phyloP scores from a whole-genome alignment of 2,888 invertebrate species.

The Aromia moschata region DNA sequence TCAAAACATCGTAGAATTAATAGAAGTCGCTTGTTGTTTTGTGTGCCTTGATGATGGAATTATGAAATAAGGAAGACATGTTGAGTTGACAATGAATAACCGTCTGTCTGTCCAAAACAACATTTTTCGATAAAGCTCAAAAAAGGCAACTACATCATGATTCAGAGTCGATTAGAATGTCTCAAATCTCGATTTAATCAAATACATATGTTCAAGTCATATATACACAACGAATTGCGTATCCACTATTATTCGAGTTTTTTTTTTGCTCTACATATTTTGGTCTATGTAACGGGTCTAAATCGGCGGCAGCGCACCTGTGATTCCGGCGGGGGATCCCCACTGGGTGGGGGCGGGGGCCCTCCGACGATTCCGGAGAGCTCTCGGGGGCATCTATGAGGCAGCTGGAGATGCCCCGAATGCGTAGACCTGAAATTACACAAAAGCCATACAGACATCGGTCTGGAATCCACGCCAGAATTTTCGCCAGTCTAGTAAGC shows the following conservation, averaged over 20 bases:
- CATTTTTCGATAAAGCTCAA: conserved; percentile 5
- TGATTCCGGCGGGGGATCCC: conserved; percentile 59
- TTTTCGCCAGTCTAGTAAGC: conserved; percentile 15
- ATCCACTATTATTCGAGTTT: background rate
- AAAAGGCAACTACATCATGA: conserved; percentile 13
- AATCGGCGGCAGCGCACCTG: conserved; percentile 61
- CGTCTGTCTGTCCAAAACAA: too few species aligned
- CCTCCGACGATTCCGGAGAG: conserved; percentile 58
- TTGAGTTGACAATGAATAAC: too few species aligned
- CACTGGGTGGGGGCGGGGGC: conserved; percentile 55
- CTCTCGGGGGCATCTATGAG: conserved; percentile 59
- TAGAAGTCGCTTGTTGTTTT: too few species aligned
- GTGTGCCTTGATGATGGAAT: too few species aligned
- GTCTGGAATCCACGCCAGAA: conserved; percentile 24
- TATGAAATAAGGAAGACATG: too few species aligned
- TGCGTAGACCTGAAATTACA: conserved; percentile 55
- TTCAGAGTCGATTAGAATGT: background rate
- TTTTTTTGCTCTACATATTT: background rate
- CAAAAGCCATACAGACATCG: conserved; percentile 37
- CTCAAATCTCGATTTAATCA: conserved; percentile 12
- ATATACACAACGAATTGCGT: conserved; percentile 14
- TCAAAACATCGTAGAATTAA: too few species aligned
- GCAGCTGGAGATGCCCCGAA: conserved; percentile 61
- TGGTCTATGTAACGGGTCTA: conserved; percentile 58
- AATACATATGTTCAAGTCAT: conserved; percentile 6